A percentile compares a stretch with the other conserved stretches of the same genome.
Evolutionary conservation across 2,113 vertebrate genomes (phyloP).

Genomic region (Irena cyanogastra): DNA sequence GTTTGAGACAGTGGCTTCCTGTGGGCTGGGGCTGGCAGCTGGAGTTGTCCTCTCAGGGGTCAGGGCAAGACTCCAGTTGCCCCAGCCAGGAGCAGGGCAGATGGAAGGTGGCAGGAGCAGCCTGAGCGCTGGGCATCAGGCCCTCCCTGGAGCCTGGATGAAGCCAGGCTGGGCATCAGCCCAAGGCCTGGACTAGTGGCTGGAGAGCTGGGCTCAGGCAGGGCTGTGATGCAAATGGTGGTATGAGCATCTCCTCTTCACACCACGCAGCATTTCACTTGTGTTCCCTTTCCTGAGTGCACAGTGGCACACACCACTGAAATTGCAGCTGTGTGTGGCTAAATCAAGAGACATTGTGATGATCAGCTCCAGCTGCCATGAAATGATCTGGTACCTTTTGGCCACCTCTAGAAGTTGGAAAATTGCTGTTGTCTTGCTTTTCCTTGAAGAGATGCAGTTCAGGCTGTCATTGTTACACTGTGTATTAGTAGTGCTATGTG

Average conservation of each 20-base stretch:
- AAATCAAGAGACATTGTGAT: neutral
- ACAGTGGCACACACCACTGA: fast-evolving
- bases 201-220: neutral
- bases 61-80: fast-evolving
- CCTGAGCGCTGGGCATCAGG: too few relatives aligned
- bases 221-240: neutral
- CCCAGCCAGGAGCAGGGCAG: neutral
- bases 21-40: neutral
- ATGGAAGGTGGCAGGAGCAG: neutral
- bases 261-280: neutral
- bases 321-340: fast-evolving
- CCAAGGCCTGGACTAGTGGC: neutral
- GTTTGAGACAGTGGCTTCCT: fast-evolving
- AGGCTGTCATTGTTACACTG: neutral
- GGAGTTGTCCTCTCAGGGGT: neutral
- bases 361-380: neutral
- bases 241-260: neutral
- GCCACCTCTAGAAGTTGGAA: neutral
- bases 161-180: neutral
- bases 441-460: neutral
- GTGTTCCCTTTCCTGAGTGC: fast-evolving
- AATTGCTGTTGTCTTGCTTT: neutral
- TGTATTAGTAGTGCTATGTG: neutral
- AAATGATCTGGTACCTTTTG: neutral
- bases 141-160: neutral